Evolutionary conservation across 2,888 invertebrate species (phyloP).

Genomic region (Rhynchonema sp.): DNA sequence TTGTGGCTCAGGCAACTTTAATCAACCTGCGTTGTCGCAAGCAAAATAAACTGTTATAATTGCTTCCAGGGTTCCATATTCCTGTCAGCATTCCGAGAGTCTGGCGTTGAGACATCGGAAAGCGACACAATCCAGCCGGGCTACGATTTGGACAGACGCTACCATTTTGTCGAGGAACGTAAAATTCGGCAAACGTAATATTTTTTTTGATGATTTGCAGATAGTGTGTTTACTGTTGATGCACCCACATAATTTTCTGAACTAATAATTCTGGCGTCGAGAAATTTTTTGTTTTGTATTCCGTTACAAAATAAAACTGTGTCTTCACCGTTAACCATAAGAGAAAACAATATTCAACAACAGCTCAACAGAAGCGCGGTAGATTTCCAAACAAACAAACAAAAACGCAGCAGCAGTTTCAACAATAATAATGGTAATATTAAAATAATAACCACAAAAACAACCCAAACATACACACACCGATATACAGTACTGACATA

Average conservation of each 20-base stretch:
- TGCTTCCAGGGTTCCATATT: background rate
- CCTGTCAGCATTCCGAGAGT: background rate
- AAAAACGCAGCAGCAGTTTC: background rate
- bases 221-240: too few relatives aligned
- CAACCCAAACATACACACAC: background rate
- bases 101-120: background rate
- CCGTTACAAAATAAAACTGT: background rate
- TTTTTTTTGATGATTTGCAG: background rate
- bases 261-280: background rate
- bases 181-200: background rate
- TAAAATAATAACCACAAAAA: background rate
- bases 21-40: too few relatives aligned
- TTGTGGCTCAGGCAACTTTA: too few relatives aligned
- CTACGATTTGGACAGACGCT: background rate
- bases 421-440: background rate
- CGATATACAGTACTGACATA: too few relatives aligned
- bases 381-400: too few relatives aligned
- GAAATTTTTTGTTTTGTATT: too few relatives aligned
- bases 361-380: too few relatives aligned
- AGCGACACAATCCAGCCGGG: background rate
- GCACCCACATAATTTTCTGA: background rate
- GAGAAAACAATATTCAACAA: background rate
- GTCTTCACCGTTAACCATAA: background rate
- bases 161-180: background rate
- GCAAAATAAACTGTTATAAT: too few relatives aligned